Conservation (phyloP, 2,113 vertebrate species). For the Trogon melanurus region DNA sequence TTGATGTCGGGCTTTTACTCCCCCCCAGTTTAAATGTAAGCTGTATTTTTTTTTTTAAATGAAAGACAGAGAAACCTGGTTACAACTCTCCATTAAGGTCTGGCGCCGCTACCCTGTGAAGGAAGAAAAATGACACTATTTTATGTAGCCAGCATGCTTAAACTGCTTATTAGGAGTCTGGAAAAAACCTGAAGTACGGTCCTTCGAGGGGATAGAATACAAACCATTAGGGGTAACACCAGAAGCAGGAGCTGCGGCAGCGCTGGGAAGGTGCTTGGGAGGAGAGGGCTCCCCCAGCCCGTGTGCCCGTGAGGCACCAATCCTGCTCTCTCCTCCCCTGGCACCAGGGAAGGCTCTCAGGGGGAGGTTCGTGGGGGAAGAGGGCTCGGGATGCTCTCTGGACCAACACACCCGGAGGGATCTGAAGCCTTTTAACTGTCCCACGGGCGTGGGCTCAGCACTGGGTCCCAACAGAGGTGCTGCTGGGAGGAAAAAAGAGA, state of each 20-base stretch:
- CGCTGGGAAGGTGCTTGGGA: rapidly evolving
- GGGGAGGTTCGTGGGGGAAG: background rate
- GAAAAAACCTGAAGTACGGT: background rate
- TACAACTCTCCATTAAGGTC: background rate
- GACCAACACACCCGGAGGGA: rapidly evolving
- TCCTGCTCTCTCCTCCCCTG: background rate
- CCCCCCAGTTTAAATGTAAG: background rate
- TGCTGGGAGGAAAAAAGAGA: too few relatives aligned
- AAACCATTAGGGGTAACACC: too few relatives aligned
- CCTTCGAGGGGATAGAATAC: rapidly evolving
- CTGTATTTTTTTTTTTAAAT: background rate
- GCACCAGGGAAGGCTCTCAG: background rate
- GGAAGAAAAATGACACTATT: background rate
- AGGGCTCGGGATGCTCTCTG: background rate
- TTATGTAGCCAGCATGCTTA: background rate
- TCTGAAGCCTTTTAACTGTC: background rate
- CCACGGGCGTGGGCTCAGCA: rapidly evolving
- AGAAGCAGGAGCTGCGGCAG: background rate
- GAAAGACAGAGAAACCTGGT: background rate
- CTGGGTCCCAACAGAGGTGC: rapidly evolving
- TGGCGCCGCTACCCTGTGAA: background rate
- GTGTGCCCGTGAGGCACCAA: rapidly evolving
- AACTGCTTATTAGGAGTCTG: background rate
- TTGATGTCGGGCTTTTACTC: background rate
- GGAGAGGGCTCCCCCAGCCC: background rate